Evolutionary conservation across 2,113 vertebrate genomes (phyloP), one percentile per base, ranked within the genome.

Genomic region (Proterorhinus semilunaris): DNA sequence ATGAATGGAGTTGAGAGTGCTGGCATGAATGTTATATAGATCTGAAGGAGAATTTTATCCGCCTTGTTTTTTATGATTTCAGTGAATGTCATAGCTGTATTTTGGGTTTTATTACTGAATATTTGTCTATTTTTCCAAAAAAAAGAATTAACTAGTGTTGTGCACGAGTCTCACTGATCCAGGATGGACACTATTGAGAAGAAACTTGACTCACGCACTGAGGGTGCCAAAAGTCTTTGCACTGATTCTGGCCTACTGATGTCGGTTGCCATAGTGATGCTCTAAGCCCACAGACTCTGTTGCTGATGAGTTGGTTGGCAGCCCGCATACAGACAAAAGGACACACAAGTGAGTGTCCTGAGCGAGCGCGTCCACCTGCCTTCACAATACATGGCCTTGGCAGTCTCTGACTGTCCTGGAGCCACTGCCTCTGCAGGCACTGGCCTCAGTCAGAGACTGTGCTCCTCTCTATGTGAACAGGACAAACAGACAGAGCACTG

Each of bases 281-380:
- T 85, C 67, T 85, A 79, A 44, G 36, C 83, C 81, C 78, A 81
- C 86, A 85, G 83, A 90, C 88, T 89, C 76, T 16, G 65, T 78
- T 69, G 85, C 83, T 70, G 77, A 83, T 53, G 81, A 83, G 72
- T 90, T 77, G 79, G 85, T 85, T 87, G 80, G 85, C 84, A 86
- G 86, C 77, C 85, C 83, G 79, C 83, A 80, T 53, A 76, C 81
- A 88, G 83, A 87, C 86, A 83, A 75, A 61, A 86, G 73, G 87
- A 89, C 86, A 89, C 86, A 90, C 85, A 86, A 85, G 86, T 83
- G 85, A 84, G 83, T 89, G 87, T 86, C 80, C 84, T 82, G 54
- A 83, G 70, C 79, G 74, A 78, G 82, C 84, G 86, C 80, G 86
- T 78, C 86, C 88, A 89, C 86, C 90, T 91, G 87, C 81, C 83